Evolutionary conservation across 2,113 vertebrate species (phyloP), one percentile per base, ranked within the genome.

Genomic region (Leptobrachium leishanense): DNA sequence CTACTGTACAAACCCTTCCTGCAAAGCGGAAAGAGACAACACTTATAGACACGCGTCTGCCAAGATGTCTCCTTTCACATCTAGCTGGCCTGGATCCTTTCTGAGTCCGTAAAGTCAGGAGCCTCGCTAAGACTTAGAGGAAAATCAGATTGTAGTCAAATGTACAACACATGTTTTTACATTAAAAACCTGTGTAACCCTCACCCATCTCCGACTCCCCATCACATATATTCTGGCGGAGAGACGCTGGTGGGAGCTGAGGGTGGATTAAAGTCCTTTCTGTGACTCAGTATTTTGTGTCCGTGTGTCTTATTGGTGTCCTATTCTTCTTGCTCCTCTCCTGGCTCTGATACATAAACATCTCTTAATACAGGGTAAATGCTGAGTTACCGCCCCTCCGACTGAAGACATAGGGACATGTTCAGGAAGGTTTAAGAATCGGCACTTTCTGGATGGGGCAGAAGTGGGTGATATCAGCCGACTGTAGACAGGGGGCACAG

Each of bases 51-150:
- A 80, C 57, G 43, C 55, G 50, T 62, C 66, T 54, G 55, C 42
- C 64, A 41, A 31, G 53, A 67, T 62, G 53, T 42, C 77, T 20
- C 84, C 91, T 92, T 92, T 92, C 91, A 93, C 95, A 97, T 97
- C 96, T 96, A 95, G 95, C 96, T 96, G 96, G 95, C 91, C 95
- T 97, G 94, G 96, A 96, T 96, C 90, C 92, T 91, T 81, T 85
- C 72, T 80, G 78, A 74, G 72, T 80, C 54, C 43, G 53, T 79
- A 62, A 55, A 73, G 63, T 80, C 72, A 80, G 78, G 65, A 68
- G 65, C 71, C 71, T 68, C 68, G 55, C 91, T 93, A 90, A 90
- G 90, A 92, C 94, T 93, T 92, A 90, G 67, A 40, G 43, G 80
- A 68, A n/a, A 59, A 92, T 88, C 87, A 88, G 88, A 90, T 92